Conservation (phyloP, 2,113 vertebrate genomes). For the Puma concolor region DNA sequence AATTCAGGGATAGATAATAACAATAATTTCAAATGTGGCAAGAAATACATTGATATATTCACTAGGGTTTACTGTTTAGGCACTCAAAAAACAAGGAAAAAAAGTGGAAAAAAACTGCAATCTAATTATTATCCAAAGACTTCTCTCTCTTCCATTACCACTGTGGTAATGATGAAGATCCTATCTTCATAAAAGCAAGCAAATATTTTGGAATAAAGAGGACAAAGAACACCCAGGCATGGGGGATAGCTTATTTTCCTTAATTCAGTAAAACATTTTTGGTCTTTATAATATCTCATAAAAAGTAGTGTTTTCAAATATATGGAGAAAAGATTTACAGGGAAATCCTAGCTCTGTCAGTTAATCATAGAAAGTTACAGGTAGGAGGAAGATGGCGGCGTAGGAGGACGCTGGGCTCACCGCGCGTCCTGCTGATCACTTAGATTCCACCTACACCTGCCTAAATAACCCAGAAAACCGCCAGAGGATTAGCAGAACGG, state of each 20-base stretch:
- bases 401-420: too few species aligned
- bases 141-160: background rate
- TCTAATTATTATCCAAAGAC: slow-evolving; percentile 9
- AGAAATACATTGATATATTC: slow-evolving; percentile 76
- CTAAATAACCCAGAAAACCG: too few species aligned
- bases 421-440: too few species aligned
- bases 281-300: background rate
- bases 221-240: background rate
- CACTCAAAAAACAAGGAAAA: background rate
- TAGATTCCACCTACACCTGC: too few species aligned
- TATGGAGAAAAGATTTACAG: background rate
- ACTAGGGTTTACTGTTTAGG: slow-evolving; percentile 56
- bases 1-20: slow-evolving; percentile 83
- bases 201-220: background rate
- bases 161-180: background rate
- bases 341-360: background rate
- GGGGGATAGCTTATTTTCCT: background rate
- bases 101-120: background rate
- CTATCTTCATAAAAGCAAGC: background rate
- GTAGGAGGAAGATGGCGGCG: too few species aligned
- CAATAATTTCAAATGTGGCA: slow-evolving; percentile 80
- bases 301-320: background rate
- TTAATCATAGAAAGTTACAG: background rate
- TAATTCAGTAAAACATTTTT: background rate
- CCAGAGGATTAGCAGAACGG: too few species aligned